phyloP scores from a whole-genome alignment of 2,888 invertebrate genomes.

The Bombylius major region DNA sequence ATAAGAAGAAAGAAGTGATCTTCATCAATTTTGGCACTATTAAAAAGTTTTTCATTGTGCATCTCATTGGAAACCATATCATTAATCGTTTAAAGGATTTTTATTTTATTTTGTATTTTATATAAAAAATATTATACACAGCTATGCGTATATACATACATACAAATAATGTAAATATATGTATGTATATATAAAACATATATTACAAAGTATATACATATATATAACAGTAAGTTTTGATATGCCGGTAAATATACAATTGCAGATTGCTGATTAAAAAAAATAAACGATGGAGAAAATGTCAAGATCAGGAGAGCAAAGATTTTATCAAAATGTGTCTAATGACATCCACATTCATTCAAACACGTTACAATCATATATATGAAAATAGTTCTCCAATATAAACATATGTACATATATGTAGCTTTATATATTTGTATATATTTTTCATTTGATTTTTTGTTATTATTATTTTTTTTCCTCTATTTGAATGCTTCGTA shows the following conservation, averaged over 20 bases:
- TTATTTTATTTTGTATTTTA: neutral
- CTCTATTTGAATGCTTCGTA: constrained; percentile 6
- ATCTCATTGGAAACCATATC: neutral
- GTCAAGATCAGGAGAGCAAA: neutral
- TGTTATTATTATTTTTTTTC: neutral
- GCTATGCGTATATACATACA: neutral
- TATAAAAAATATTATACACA: neutral
- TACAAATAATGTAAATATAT: too few species aligned
- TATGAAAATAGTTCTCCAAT: too few species aligned
- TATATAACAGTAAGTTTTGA: neutral
- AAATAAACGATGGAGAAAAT: neutral
- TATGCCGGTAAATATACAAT: neutral
- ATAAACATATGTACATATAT: too few species aligned
- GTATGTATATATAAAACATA: too few species aligned
- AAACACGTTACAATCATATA: neutral
- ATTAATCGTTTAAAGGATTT: neutral
- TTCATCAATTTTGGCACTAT: neutral
- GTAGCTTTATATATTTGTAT: neutral
- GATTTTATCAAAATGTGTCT: constrained; percentile 6
- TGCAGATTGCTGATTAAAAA: neutral
- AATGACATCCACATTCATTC: constrained; percentile 6
- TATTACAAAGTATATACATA: neutral
- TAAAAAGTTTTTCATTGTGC: neutral
- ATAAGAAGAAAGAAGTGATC: neutral
- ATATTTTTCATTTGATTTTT: neutral